These are phyloP conservation scores for Melanotaenia parkinsoni DNA, from an alignment of 2,797 vertebrate genomes.

Conservation along the genomic window DNA sequence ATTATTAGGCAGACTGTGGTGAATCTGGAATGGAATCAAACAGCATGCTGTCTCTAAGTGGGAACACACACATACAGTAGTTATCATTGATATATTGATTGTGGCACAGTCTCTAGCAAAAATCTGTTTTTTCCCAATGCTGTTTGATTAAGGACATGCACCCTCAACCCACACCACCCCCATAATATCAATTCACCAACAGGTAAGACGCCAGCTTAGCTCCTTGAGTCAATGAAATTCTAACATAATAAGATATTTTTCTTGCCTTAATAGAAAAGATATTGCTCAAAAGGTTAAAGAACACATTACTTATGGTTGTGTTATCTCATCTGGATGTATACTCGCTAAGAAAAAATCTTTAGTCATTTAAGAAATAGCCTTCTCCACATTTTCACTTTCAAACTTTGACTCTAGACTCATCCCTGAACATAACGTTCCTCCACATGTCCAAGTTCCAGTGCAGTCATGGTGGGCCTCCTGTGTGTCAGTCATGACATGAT, in stretches of 20 bases:
- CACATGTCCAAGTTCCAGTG: too few species aligned
- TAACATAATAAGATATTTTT: slow-evolving; percentile 35
- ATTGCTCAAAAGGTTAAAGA: slow-evolving; percentile 16
- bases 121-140: slow-evolving; percentile 12
- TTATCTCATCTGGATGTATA: too few species aligned
- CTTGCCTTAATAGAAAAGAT: slow-evolving; percentile 43
- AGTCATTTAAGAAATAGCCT: too few species aligned
- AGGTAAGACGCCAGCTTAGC: slow-evolving; percentile 35
- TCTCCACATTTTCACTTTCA: too few species aligned
- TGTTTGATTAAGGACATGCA: slow-evolving; percentile 39
- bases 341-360: too few species aligned
- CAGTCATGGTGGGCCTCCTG: too few species aligned
- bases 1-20: slow-evolving; percentile 22
- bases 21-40: slow-evolving; percentile 38
- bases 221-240: slow-evolving; percentile 28
- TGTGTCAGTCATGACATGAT: too few species aligned
- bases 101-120: slow-evolving; percentile 42
- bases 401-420: too few species aligned
- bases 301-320: too few species aligned
- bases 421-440: too few species aligned
- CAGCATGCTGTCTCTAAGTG: slow-evolving; percentile 24
- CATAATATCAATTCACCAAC: slow-evolving; percentile 25
- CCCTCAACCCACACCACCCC: not conserved
- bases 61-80: slow-evolving; percentile 27
- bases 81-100: slow-evolving; percentile 65